phyloP scores from a whole-genome alignment of 2,113 vertebrate species.

The Sinocyclocheilus rhinocerous region DNA sequence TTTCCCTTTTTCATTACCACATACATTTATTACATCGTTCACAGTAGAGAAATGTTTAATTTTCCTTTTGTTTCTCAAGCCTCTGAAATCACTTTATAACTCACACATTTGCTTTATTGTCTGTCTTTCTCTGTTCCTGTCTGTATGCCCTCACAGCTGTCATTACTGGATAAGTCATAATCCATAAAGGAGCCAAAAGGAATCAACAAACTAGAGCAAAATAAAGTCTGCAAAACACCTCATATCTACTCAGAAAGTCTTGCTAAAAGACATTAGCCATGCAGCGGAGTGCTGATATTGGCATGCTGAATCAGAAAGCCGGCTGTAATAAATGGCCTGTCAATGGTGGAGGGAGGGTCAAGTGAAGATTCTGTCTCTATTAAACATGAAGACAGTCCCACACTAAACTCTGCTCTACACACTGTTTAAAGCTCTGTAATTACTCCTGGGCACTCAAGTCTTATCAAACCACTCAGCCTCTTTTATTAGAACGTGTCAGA shows the following conservation, averaged over 20 bases:
- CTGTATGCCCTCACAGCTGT: background rate
- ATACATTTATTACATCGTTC: background rate
- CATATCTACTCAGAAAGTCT: background rate
- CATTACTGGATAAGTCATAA: background rate
- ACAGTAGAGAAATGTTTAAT: background rate
- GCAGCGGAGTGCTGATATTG: background rate
- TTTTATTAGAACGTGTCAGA: conserved; percentile 46
- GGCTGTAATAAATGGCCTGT: conserved; percentile 21
- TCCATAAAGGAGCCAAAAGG: background rate
- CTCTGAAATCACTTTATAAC: conserved; percentile 16
- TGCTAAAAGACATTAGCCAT: background rate
- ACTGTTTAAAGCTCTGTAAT: conserved; percentile 34
- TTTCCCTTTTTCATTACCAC: conserved; percentile 8
- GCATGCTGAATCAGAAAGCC: background rate
- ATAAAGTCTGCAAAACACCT: background rate
- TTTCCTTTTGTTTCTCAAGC: background rate
- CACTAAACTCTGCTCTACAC: conserved; percentile 19
- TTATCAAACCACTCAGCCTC: conserved; percentile 39
- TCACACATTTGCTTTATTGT: conserved; percentile 6
- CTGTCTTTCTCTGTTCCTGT: background rate
- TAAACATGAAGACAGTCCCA: conserved; percentile 30
- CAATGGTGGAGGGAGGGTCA: conserved; percentile 5
- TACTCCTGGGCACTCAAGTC: conserved; percentile 36
- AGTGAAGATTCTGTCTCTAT: conserved; percentile 20
- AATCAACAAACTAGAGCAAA: background rate